Conservation (phyloP, 2,888 invertebrate genomes). For the Agrochola lychnidis region DNA sequence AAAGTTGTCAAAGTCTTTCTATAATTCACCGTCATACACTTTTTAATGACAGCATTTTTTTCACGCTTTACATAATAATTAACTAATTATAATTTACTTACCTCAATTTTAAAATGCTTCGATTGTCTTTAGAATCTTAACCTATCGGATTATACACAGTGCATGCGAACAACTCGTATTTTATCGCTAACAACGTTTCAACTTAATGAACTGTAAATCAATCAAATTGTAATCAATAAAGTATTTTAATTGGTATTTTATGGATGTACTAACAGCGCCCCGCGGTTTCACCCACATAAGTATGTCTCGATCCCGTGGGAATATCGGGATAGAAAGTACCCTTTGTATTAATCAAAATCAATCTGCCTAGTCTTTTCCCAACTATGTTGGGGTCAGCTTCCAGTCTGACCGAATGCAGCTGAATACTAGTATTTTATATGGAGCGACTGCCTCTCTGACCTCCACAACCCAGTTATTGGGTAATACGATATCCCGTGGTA, state of each 20-base stretch:
- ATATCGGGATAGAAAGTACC: no score
- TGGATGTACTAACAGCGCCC: neutral
- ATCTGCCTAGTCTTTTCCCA: no score
- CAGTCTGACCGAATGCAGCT: no score
- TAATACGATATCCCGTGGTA: no score
- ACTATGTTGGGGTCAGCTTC: no score
- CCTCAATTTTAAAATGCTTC: conserved; percentile 1
- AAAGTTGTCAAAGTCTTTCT: neutral
- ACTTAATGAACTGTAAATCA: conserved; percentile 19
- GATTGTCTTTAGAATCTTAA: neutral
- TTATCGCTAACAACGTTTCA: conserved; percentile 10
- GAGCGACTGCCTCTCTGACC: no score
- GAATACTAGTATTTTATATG: no score
- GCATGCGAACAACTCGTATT: conserved; percentile 38
- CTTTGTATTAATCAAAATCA: no score
- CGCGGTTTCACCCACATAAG: no score
- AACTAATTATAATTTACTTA: neutral
- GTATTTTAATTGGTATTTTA: conserved; percentile 13
- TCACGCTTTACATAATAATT: neutral
- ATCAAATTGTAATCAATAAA: conserved; percentile 2
- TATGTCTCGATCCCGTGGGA: no score
- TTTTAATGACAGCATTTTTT: conserved; percentile 16
- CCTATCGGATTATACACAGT: neutral
- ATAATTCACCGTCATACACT: conserved; percentile 4
- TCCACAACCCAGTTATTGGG: no score